Conservation (phyloP, 1,140 invertebrate genomes). For the Rhopalosiphum padi region DNA sequence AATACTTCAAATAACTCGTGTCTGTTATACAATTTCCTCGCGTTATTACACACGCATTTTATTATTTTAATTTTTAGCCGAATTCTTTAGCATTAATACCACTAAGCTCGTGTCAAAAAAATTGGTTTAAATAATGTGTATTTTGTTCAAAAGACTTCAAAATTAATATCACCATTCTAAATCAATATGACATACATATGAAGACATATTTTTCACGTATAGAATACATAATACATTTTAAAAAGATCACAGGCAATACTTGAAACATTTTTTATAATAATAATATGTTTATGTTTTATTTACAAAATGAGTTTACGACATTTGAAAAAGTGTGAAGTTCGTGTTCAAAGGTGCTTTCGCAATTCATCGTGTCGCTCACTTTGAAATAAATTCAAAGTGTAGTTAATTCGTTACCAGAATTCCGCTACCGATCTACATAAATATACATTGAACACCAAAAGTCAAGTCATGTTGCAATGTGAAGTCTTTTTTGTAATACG, state of each 20-base stretch:
- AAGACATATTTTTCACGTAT: too few relatives aligned
- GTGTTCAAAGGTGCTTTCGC: not conserved
- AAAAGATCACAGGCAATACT: not conserved
- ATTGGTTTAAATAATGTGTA: not conserved
- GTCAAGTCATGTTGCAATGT: not conserved
- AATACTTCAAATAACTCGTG: conserved; percentile 1
- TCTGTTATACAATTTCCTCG: not conserved
- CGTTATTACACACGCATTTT: not conserved
- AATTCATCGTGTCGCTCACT: not conserved
- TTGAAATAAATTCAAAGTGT: not conserved
- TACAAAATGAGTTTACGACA: not conserved
- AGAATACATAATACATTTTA: not conserved
- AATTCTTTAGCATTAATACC: not conserved
- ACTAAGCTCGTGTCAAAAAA: not conserved
- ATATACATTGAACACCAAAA: not conserved
- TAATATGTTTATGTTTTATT: not conserved
- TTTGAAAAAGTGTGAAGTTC: not conserved
- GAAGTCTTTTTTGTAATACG: not conserved
- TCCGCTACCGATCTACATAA: not conserved
- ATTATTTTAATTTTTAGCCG: not conserved
- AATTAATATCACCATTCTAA: not conserved
- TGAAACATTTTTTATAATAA: too few relatives aligned
- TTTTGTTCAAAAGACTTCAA: not conserved
- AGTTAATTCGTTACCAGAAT: not conserved
- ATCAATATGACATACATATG: not conserved